Percentiles rank a stretch among this genome's conserved stretches.
phyloP scores from a whole-genome alignment of 2,113 vertebrate species.

The Chionis minor region DNA sequence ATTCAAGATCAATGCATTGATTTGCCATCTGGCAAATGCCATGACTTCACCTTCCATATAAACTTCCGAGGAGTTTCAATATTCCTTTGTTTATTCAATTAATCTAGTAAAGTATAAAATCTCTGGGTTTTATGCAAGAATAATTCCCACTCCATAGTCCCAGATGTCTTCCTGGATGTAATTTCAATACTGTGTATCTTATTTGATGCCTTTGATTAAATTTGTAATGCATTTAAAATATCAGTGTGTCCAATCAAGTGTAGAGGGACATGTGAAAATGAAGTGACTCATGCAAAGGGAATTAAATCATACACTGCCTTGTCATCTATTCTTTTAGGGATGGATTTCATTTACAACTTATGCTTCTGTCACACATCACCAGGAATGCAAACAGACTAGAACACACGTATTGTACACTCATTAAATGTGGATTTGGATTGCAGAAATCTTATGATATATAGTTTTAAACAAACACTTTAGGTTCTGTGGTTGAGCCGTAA shows the following conservation, averaged over 20 bases:
- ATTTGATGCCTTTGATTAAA: constrained; percentile 40
- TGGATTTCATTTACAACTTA: constrained; percentile 10
- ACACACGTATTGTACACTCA: background rate
- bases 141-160: background rate
- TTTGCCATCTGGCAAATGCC: background rate
- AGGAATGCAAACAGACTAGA: background rate
- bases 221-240: constrained; percentile 43
- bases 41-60: background rate
- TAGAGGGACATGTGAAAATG: constrained; percentile 17
- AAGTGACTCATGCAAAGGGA: constrained; percentile 14
- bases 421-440: background rate
- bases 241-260: constrained; percentile 10
- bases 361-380: background rate
- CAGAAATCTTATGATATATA: background rate
- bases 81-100: constrained; percentile 12
- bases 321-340: background rate
- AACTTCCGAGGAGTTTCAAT: background rate
- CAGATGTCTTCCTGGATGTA: constrained; percentile 44
- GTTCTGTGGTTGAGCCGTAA: background rate
- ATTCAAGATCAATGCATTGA: background rate
- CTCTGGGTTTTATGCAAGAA: background rate
- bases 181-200: constrained; percentile 1
- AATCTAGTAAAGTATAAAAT: background rate
- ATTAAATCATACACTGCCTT: constrained; percentile 14
- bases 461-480: background rate